A percentile compares a stretch with the other conserved stretches of the same genome.
These are phyloP conservation scores for Phaonia tiefii DNA, from an alignment of 2,888 invertebrate genomes.

Conservation along the genomic window DNA sequence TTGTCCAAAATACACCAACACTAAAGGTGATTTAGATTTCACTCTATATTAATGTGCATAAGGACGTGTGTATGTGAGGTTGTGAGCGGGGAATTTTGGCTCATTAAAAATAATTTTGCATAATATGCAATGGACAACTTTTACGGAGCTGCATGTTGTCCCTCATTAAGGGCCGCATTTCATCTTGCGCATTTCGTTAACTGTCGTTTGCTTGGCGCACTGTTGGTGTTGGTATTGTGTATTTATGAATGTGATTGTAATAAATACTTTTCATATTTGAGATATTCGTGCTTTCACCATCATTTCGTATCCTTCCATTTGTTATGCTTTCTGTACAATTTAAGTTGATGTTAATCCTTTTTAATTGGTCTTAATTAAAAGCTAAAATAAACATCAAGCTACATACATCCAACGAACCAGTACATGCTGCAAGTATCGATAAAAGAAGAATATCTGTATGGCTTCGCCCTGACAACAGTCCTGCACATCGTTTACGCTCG, in stretches of 20 bases:
- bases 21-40: conserved; percentile 40
- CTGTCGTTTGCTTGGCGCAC: background rate
- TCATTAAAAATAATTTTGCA: conserved; percentile 66
- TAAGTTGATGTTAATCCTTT: conserved; percentile 59
- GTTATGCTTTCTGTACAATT: conserved; percentile 16
- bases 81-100: conserved; percentile 42
- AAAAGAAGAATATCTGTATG: background rate
- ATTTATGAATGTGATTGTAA: conserved; percentile 25
- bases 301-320: conserved; percentile 10
- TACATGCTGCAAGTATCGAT: background rate
- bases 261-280: conserved; percentile 39
- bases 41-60: conserved; percentile 30
- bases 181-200: background rate
- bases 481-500: too few species aligned
- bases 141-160: background rate
- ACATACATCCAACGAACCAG: conserved; percentile 3
- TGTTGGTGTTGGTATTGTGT: background rate
- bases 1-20: conserved; percentile 17
- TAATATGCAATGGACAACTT: conserved; percentile 49
- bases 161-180: conserved; percentile 9
- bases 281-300: conserved; percentile 16
- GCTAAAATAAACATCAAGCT: conserved; percentile 57
- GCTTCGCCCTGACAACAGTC: background rate
- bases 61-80: background rate
- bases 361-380: conserved; percentile 67